Base-by-base conservation (phyloP, 2,113 vertebrate genomes). In the Phaethon lepturus region DNA sequence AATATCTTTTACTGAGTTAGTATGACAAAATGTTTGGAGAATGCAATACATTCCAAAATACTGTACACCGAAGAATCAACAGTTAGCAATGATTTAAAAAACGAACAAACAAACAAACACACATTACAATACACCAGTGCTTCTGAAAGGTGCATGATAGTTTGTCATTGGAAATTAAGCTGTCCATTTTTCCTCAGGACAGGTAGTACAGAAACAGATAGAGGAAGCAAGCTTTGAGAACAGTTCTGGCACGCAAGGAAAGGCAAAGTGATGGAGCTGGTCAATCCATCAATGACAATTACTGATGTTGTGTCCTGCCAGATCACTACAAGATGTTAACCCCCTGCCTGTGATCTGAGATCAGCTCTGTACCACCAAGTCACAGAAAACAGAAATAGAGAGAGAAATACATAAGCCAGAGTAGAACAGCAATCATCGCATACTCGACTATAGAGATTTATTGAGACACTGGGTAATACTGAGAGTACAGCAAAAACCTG, bases 271-370 rank as follows among this genome's bases (percentile, higher is more conserved):
- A 74, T 33, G 33, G 47, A 87, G 64, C 29, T 60, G 25, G 24
- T 79, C 40, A 90, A 79, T 92, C 62, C 68, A 84, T 90, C 82
- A 94, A 42, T 52, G 77, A 56, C 77, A 84, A 72, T 87, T 92
- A 96, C 52, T 31, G 38, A 40, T 29, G 35, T 9, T 23, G 10
- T 33, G 12, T 52, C 67, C 78, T 72, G 77, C 35, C 86, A 94
- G 82, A 90, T 60, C 42, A 47, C 60, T 74, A 12, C 20, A 56
- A 84, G 68, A 14, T 23, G 87, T 90, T 83, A 94, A 31, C 40
- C 52, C 40, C 81, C 67, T 40, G 77, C 62, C 72, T 76, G 81
- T 28, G 29, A 74, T 44, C 50, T 4, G 26, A 77, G 71, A 49
- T 64, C 56, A 71, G 24, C 40, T 78, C 64, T 55, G 17, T 35